phyloP scores from a whole-genome alignment of 2,113 vertebrate species.

The Festucalex cinctus region DNA sequence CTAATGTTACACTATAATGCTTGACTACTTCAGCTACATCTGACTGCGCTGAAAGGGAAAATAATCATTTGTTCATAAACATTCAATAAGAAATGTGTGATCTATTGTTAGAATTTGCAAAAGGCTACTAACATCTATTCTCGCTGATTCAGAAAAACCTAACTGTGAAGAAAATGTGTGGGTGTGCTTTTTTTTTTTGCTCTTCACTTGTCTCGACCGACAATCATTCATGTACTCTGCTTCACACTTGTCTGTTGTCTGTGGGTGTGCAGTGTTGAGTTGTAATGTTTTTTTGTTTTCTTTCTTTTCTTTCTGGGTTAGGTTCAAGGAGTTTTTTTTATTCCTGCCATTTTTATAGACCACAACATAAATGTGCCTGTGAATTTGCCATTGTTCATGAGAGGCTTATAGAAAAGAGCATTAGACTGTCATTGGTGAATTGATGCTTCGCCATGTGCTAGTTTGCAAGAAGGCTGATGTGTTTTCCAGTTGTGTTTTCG shows the following conservation, averaged over 20 bases:
- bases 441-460: not conserved
- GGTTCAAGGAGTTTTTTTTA: not conserved
- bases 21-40: not conserved
- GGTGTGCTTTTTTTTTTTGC: not conserved
- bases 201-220: not conserved
- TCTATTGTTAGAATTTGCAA: not conserved
- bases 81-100: not conserved
- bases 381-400: not conserved
- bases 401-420: not conserved
- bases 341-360: not conserved
- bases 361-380: not conserved
- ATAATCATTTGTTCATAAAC: not conserved
- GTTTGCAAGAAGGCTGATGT: not conserved
- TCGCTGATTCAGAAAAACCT: not conserved
- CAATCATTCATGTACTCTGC: not conserved
- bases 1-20: not conserved
- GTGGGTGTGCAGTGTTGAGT: conserved; percentile 1
- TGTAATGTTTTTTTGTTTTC: not conserved
- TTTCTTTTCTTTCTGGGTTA: not conserved
- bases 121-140: not conserved
- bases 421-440: not conserved
- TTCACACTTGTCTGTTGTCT: not conserved
- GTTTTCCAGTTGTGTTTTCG: not conserved
- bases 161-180: not conserved
- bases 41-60: not conserved